These are phyloP conservation scores for Coenonympha glycerion DNA, from an alignment of 2,888 invertebrate genomes.

Conservation along the genomic window DNA sequence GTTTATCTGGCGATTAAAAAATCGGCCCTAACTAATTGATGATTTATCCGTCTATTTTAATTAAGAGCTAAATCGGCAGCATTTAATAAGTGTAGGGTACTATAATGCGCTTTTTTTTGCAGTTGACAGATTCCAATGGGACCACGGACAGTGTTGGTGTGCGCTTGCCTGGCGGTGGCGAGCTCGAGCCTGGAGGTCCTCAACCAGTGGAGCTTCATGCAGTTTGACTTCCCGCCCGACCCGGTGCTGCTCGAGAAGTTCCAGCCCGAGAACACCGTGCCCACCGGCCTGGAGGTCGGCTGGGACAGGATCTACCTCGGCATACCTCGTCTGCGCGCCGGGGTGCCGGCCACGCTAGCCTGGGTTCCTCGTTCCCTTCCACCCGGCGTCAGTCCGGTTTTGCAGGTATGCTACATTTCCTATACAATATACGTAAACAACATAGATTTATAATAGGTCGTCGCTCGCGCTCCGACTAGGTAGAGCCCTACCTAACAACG, in stretches of 20 bases:
- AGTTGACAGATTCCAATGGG: conserved; percentile 39
- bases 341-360: conserved; percentile 84
- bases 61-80: too few relatives aligned
- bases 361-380: conserved; percentile 80
- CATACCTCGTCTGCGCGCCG: conserved; percentile 82
- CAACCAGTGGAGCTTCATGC: conserved; percentile 82
- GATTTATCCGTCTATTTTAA: too few relatives aligned
- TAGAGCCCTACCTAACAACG: too few relatives aligned
- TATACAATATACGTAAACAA: too few relatives aligned
- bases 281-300: conserved; percentile 84
- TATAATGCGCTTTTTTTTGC: conserved; percentile 8
- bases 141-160: conserved; percentile 40
- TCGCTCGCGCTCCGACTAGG: too few relatives aligned
- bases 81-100: neutral
- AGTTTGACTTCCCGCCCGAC: conserved; percentile 80
- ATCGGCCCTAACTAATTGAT: too few relatives aligned
- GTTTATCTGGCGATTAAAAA: too few relatives aligned
- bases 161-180: conserved; percentile 49
- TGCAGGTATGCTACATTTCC: conserved; percentile 66
- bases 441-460: too few relatives aligned
- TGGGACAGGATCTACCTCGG: conserved; percentile 84
- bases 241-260: conserved; percentile 75
- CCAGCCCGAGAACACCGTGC: conserved; percentile 83
- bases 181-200: conserved; percentile 76
- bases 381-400: conserved; percentile 80